Base-by-base conservation (phyloP, 2,888 invertebrate species). In the Drosophila yooni region DNA sequence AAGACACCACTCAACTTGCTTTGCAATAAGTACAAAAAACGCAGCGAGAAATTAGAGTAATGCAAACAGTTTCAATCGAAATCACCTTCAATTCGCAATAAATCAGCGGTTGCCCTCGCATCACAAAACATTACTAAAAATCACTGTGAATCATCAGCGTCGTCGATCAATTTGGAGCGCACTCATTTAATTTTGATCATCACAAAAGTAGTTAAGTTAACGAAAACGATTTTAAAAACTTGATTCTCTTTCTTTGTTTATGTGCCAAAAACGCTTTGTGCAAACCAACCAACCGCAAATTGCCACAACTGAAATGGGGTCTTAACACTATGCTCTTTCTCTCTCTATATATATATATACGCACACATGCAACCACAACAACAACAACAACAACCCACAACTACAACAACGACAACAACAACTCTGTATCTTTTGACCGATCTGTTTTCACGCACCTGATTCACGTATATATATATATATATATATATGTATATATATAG, bases 181-280 rank as follows among this genome's bases (percentile, higher is more conserved):
- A 60, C 33, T 62, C 64, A 76, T 74, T 50, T 21, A 40, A 70
- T 31, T 51, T 52, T 11, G 21, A 56, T 68, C 60, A 78, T 73
- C 36, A 46, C 1, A 67, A 75, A 75, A 46, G 58, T 80, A 72
- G 81, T 10, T 31, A 63, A 68, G 18, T 46, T 66, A 66, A 70
- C 67, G 57, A 65, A 80, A 52, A 51, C 36, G 64, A 67, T 33
- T 61, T 65, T 63, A 74, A 63, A 65, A 65, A 82, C 64, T 71
- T 82, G 76, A 83, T 74, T 82, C 74, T 83, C 66, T 85, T 88
- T 88, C 79, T 85, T 79, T 83, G 85, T 76, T 88, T 85, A 70
- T 82, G 70, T 82, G 85, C 88, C 82, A 84, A 84, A 69, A 29
- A 61, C 59, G 88, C 82, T 87, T 81, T 61, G 25, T 83, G 83